Base-by-base conservation (phyloP, 2,797 vertebrate genomes). In the Mus minutoides region DNA sequence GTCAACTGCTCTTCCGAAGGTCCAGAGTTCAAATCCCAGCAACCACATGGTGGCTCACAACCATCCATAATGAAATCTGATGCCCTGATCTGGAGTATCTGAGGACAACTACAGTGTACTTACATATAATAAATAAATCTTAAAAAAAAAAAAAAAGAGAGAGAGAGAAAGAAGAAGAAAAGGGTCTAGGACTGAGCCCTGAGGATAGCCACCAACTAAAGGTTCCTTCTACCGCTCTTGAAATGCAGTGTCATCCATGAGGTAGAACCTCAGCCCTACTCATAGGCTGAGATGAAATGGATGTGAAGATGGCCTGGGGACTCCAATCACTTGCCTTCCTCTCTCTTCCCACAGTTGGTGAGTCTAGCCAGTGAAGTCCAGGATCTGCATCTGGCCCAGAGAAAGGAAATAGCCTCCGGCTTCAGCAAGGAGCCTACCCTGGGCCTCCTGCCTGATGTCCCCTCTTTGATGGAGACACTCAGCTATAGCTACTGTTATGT, bases 401-500 rank as follows among this genome's bases (percentile, higher is more conserved):
- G 99, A 96, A 98, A 99, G 97, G 99, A 99, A 24, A 98, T 99
- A 96, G 98, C 98, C 92, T 22, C 46, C 0, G 98, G 99, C 16
- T 99, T 99, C 94, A 94, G 97, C 75, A 99, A 98, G 97, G 98
- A 98, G 7, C 97, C 98, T 0, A 89, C 98, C 10, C 83, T 99
- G 87, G 98, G 98, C 13, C 97, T 98, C 76, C 98, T 99, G 89
- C 98, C 98, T 0, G 97, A 98, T 1, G 98, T 99, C 60, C 99
- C 99, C 0, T 99, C 99, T 1, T 91, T 99, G 96, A 98, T 98
- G 76, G 99, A 99, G 87, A 97, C 99, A 0, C 97, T 99, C 92
- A 99, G 99, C 97, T 99, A 99, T 96, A 99, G 99, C 98, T 99
- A 99, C 98, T 99, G 99, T 98, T 99, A 99, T 71, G 98, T 99